Conservation (phyloP, 2,113 vertebrate species). For the Oreochromis aureus region DNA sequence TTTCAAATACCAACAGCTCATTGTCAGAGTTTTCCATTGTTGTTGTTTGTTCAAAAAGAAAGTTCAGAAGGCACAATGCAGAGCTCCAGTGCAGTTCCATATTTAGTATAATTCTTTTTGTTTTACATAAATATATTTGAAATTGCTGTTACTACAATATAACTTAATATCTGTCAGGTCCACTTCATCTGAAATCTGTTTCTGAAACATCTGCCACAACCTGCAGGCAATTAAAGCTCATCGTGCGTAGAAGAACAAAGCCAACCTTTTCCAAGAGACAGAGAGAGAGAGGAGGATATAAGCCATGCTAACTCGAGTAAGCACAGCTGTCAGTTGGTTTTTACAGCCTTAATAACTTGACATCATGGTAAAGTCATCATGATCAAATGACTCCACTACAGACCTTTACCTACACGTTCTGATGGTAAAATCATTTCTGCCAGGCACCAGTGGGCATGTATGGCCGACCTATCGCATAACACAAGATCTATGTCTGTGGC, state of each 20-base stretch:
- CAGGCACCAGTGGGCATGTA: background rate
- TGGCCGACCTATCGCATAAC: background rate
- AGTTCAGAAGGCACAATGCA: background rate
- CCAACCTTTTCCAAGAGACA: background rate
- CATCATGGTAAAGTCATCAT: background rate
- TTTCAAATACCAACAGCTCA: background rate
- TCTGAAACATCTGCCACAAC: background rate
- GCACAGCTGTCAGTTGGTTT: conserved; percentile 24
- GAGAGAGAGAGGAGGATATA: background rate
- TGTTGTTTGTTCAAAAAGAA: background rate
- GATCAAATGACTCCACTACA: background rate
- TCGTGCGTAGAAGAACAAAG: background rate
- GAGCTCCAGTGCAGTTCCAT: background rate
- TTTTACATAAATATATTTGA: background rate
- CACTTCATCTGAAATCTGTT: background rate
- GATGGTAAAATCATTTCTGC: background rate
- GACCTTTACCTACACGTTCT: background rate
- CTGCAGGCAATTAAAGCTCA: conserved; percentile 11
- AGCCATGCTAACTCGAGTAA: background rate
- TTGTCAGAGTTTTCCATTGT: background rate
- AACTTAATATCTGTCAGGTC: background rate
- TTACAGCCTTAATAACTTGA: background rate
- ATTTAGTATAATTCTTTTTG: background rate
- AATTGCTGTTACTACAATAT: background rate
- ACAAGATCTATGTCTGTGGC: background rate